Conservation (phyloP, 92 coral and sea anemone genomes). For the Siderastrea siderea region DNA sequence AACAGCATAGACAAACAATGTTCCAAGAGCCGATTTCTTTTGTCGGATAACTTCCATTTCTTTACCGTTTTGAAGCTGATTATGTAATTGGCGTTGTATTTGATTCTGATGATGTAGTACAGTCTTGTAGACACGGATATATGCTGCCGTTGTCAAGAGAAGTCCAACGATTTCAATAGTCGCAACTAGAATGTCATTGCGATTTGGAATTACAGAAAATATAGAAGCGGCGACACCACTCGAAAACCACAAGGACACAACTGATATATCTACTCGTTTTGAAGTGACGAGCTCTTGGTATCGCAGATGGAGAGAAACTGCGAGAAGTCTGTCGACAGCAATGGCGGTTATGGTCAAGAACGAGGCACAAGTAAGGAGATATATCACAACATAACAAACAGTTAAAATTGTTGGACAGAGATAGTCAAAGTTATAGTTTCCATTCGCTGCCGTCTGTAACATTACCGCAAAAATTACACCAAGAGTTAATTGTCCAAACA, state of each 20-base stretch:
- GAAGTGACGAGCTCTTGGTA: constrained; percentile 33
- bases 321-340: constrained; percentile 43
- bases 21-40: constrained; percentile 8
- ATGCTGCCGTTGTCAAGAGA: neutral
- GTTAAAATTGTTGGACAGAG: neutral
- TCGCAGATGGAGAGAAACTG: constrained; percentile 49
- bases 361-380: constrained; percentile 13
- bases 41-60: neutral
- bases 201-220: neutral
- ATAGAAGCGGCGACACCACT: neutral
- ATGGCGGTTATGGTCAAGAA: constrained; percentile 23
- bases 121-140: neutral
- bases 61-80: neutral
- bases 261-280: neutral
- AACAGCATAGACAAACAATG: constrained; percentile 6
- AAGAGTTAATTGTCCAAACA: constrained; percentile 18
- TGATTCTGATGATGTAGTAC: constrained; percentile 12
- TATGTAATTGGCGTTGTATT: constrained; percentile 1
- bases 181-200: neutral
- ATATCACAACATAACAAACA: neutral
- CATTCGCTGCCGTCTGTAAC: neutral
- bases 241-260: constrained; percentile 14
- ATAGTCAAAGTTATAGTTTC: too few relatives aligned
- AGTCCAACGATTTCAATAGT: neutral
- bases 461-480: neutral